A percentile compares a stretch with the other conserved stretches of the same genome.
Evolutionary conservation across 2,113 vertebrate species (phyloP).

Genomic region (Hemichromis elongatus): DNA sequence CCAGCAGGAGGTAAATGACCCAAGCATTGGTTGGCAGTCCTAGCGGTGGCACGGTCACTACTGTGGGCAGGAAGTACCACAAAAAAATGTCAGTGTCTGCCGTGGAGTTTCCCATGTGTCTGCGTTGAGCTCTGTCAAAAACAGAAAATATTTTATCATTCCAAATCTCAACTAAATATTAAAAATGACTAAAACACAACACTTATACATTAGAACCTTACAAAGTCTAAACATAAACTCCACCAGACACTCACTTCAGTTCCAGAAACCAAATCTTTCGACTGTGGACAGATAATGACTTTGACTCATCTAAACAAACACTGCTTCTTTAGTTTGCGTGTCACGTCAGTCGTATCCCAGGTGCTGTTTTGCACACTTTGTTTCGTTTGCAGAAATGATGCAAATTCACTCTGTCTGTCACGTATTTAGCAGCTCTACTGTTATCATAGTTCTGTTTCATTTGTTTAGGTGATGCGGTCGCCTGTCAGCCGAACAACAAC

Average conservation of each 20-base stretch:
- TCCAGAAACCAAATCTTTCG: neutral
- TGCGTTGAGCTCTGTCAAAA: neutral
- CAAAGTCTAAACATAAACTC: neutral
- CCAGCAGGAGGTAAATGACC: neutral
- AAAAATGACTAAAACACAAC: neutral
- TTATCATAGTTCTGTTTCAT: neutral
- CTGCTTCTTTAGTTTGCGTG: neutral
- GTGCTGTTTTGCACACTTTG: neutral
- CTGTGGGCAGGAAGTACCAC: neutral
- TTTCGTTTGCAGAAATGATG: neutral
- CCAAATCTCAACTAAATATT: neutral
- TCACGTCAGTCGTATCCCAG: neutral
- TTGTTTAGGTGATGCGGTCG: neutral
- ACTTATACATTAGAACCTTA: neutral
- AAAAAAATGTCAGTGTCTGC: fast-evolving
- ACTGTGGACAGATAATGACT: neutral
- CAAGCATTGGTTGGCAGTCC: neutral
- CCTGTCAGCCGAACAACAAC: neutral
- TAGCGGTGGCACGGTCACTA: neutral
- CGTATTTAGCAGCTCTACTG: neutral
- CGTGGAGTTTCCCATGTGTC: neutral
- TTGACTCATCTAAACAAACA: neutral
- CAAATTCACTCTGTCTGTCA: neutral
- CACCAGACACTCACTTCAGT: fast-evolving
- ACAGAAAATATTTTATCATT: neutral